Conservation (phyloP, 2,113 vertebrate species). For the Corythornis vintsioides region DNA sequence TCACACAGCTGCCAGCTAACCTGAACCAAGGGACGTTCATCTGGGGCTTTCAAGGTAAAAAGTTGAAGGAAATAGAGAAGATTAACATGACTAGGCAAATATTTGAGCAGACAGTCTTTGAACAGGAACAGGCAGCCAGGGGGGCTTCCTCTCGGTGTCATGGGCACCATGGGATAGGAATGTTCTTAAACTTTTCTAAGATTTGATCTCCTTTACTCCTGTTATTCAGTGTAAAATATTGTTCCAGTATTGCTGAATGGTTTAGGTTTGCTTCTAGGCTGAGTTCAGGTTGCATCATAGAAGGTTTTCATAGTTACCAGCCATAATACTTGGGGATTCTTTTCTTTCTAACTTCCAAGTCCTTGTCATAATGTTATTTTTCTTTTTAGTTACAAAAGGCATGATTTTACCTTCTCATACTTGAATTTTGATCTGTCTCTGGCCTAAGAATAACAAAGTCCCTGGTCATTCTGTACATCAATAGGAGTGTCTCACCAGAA, state of each 20-base stretch:
- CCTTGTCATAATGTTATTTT: neutral
- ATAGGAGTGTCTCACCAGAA: neutral
- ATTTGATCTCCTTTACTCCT: neutral
- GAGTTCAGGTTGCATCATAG: neutral
- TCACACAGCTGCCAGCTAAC: constrained; percentile 78
- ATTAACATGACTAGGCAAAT: neutral
- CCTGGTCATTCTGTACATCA: neutral
- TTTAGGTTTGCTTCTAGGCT: neutral
- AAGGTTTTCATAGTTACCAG: neutral
- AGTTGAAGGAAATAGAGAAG: neutral
- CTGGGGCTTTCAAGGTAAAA: constrained; percentile 86
- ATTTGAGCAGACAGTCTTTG: neutral
- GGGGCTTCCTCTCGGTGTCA: neutral
- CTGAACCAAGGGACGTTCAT: constrained; percentile 85
- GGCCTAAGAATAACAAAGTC: neutral
- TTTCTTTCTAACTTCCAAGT: neutral
- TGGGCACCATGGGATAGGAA: neutral
- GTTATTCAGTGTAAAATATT: neutral
- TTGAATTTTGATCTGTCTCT: neutral
- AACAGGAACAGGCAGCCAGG: neutral
- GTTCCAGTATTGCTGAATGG: neutral
- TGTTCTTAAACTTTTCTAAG: neutral
- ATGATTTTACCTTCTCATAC: neutral
- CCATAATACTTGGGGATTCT: neutral
- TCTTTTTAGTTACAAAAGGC: neutral